Conservation (phyloP, 2,113 vertebrate species). For the Lophotis ruficrista region DNA sequence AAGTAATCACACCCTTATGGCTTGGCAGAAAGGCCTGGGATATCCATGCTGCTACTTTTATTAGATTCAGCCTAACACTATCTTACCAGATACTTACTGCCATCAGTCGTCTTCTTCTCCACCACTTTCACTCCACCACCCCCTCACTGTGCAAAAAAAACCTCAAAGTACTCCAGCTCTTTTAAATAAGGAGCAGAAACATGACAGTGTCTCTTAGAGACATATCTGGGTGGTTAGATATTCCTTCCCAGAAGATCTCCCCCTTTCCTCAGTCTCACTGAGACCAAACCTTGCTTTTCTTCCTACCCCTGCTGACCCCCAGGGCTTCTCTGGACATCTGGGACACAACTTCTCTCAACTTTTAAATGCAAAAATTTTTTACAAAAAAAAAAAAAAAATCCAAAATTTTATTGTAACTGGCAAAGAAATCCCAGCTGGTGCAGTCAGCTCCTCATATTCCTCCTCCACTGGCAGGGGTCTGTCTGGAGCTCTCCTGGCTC, state of each 20-base stretch:
- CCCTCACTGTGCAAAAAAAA: not conserved
- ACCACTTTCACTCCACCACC: not conserved
- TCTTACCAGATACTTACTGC: slow-evolving; percentile 4
- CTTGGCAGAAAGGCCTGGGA: slow-evolving; percentile 10
- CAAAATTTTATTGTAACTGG: not conserved
- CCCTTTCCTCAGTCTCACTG: not conserved
- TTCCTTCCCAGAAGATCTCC: not conserved
- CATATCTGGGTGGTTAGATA: not conserved
- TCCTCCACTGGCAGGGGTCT: not conserved
- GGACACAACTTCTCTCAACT: not conserved
- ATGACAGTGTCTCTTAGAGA: not conserved
- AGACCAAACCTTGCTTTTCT: not conserved
- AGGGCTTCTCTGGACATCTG: not conserved
- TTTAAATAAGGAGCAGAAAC: not conserved
- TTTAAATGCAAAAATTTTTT: not conserved
- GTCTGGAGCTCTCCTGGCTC: not conserved
- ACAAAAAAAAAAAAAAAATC: not conserved
- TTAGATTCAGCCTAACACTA: not conserved
- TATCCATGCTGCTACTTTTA: not conserved
- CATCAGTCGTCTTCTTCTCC: not conserved
- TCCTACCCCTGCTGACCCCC: not conserved
- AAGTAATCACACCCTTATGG: not conserved
- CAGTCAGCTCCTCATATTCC: fast-evolving
- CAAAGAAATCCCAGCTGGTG: not conserved
- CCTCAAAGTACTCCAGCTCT: not conserved